phyloP scores from a whole-genome alignment of 2,797 vertebrate genomes.

The Tadarida brasiliensis region DNA sequence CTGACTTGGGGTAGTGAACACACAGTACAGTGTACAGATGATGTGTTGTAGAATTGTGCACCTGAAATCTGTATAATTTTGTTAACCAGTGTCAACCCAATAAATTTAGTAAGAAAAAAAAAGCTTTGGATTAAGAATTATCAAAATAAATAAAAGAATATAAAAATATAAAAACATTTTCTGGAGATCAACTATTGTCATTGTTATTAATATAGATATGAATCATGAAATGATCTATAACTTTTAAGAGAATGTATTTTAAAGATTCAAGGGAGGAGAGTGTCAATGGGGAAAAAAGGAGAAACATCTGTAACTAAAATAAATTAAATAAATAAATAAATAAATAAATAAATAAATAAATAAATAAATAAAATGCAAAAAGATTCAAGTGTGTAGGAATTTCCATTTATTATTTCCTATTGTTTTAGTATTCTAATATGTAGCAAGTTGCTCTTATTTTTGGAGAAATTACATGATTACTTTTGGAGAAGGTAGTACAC shows the following conservation, averaged over 20 bases:
- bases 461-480: conserved; percentile 51
- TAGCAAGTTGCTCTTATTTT: conserved; percentile 54
- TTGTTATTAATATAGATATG: not conserved
- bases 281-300: too few species aligned
- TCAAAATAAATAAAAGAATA: not conserved
- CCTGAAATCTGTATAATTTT: not conserved
- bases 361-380: not conserved
- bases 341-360: too few species aligned
- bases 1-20: not conserved
- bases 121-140: not conserved
- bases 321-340: too few species aligned
- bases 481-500: conserved; percentile 14
- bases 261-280: not conserved
- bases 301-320: too few species aligned
- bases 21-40: not conserved
- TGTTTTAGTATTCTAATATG: not conserved
- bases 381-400: not conserved
- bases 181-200: not conserved
- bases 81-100: not conserved
- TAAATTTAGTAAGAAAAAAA: not conserved
- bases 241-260: conserved; percentile 58
- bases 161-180: not conserved
- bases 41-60: not conserved
- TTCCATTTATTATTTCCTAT: not conserved
- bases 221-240: not conserved